Base-by-base conservation (phyloP, 2,888 invertebrate species). In the Lepidocyrtoides sp. region DNA sequence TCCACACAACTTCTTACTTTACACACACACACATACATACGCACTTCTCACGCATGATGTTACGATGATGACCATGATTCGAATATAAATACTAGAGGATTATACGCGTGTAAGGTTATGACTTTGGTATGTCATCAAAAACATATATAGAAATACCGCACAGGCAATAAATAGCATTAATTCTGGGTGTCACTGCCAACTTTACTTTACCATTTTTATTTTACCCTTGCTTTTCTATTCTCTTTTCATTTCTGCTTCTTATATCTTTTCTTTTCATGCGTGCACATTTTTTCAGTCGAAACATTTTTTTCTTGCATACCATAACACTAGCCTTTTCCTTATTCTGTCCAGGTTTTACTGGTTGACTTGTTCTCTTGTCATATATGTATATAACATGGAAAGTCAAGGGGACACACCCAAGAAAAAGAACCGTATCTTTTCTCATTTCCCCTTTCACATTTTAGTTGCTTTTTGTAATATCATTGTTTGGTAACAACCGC, bases 121-220 rank as follows among this genome's bases (percentile, higher is more conserved):
- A 20, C 57, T 57, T 82, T 48, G 66, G 23, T 82, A 82, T 82
- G 48, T 63, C 82, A 44, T 81, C 81, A 63, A 84, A 51, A 63
- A 7, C 26, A 32, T 54, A 57, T 72, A 57, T 75, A 75, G 32
- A 36, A 54, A 79, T 79, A 32, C 63, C 32, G 32, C 32, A 66
- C 14, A 32, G 29, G 32, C 32, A 84, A 69, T 44, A 57, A 83
- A 69, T 51, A 84, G 84, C 51, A 69, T 69, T 84, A 84, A 84
- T 84, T 84, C 72, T 36, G 69, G 85, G 75, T 86, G 85, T 86
- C 85, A 75, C 44, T 86, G 85, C 75, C 85, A 86, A 86, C 32
- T 75, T 85, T 72, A 17, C 48, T 51, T 29, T 86, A 72, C 72
- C 51, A 85, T 85, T 85, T 85, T 85, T 72, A 75, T n/a, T n/a